Evolutionary conservation across 2,888 invertebrate genomes (phyloP).

Genomic region (Esperia sulphurella): DNA sequence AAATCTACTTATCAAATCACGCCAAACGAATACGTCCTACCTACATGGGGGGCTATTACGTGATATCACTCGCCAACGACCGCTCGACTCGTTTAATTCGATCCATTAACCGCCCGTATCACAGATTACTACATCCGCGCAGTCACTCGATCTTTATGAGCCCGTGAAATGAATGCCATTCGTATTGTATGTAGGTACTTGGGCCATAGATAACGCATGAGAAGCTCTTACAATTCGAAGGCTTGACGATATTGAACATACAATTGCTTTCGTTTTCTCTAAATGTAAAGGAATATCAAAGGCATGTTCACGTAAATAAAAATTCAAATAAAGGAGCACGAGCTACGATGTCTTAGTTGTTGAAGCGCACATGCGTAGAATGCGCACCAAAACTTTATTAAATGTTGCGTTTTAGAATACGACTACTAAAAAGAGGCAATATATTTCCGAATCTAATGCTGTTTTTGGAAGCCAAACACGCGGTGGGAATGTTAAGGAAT

Average conservation of each 20-base stretch:
- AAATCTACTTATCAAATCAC: conserved; percentile 10
- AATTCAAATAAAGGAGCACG: too few relatives aligned
- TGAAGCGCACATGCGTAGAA: too few relatives aligned
- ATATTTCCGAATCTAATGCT: too few relatives aligned
- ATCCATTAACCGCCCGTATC: conserved; percentile 66
- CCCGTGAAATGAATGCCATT: conserved; percentile 3
- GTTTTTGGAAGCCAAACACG: too few relatives aligned
- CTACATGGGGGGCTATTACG: conserved; percentile 11
- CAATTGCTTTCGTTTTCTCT: too few relatives aligned
- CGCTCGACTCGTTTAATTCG: conserved; percentile 50
- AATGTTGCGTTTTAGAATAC: too few relatives aligned
- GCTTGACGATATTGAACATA: not conserved
- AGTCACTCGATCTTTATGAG: conserved; percentile 14
- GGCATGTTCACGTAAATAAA: not conserved
- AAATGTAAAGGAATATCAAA: conserved; percentile 1
- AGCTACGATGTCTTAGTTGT: too few relatives aligned
- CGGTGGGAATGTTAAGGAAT: too few relatives aligned
- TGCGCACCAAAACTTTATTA: too few relatives aligned
- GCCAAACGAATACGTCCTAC: conserved; percentile 5
- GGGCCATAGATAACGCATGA: not conserved
- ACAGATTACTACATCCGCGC: conserved; percentile 63
- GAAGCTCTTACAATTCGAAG: not conserved
- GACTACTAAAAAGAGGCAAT: too few relatives aligned
- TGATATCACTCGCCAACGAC: conserved; percentile 16
- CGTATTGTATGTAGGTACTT: not conserved